Evolutionary conservation across 2,797 vertebrate species (phyloP), one percentile per base, ranked within the genome.

Genomic region (Erithacus rubecula): DNA sequence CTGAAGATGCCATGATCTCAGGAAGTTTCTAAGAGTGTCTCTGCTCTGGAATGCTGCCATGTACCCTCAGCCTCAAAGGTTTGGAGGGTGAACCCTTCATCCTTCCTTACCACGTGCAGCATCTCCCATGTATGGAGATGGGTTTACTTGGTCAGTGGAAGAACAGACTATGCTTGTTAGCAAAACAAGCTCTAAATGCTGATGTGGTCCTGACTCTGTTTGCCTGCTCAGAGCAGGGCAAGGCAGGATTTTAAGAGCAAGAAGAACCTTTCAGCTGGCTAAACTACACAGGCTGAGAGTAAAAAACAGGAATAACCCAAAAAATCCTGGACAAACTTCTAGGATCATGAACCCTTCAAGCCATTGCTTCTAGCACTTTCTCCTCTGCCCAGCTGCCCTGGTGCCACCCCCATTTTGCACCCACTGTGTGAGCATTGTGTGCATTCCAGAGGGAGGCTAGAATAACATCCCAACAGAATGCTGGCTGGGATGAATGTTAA

Each of bases 341-440:
- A 70, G 34, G 26, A 90, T 55, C 15, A 9, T 1, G 1, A 76
- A 4, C 8, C 16, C 59, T 82, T 84, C 6, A 37, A 82, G 24
- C 23, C 67, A 79, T 2, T 32, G 60, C 60, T 93, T 67, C 2
- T 2, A 83, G 26, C 26, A 32, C 47, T 46, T 65, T 56, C 44
- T 52, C 36, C 37, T 69, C 4, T 5, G 32, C 46, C 19, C 44
- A 72, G 32, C 71, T 79, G 70, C 41, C n/a, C 37, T 3, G 1
- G 27, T 29, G 60, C 29, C 55, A 76, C 19, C 44, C 58, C 26
- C 22, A 46, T 24, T 90, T 46, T 53, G 46, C 56, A 79, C 22
- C 30, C 41, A 51, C 9, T 1, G 5, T 2, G 2, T 5, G 12
- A 85, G 44, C 71, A 47, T 16, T 3, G 0, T 7, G 21, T 21